phyloP scores from a whole-genome alignment of 92 coral and sea anemone genomes.

The Palythoa grandiflora region DNA sequence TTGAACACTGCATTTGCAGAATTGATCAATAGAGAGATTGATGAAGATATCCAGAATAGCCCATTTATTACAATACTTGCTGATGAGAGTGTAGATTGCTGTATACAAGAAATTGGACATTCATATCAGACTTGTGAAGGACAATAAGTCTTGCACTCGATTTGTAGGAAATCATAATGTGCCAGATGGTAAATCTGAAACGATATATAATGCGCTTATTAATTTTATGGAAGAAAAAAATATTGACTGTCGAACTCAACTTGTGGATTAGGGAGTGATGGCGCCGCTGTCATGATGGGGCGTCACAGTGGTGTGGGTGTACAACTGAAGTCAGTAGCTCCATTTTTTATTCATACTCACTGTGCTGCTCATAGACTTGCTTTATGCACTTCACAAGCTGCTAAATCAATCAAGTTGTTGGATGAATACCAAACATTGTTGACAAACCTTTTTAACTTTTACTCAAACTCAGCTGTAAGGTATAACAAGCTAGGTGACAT shows the following conservation, averaged over 20 bases:
- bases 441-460: not conserved
- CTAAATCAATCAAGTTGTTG: slow-evolving; percentile 9
- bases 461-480: slow-evolving; percentile 13
- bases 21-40: not conserved
- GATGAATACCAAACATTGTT: slow-evolving; percentile 24
- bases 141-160: not conserved
- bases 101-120: not conserved
- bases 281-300: not conserved
- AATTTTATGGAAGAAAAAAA: no score
- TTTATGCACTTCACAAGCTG: not conserved
- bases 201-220: not conserved
- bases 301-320: not conserved
- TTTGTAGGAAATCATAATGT: not conserved
- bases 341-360: not conserved
- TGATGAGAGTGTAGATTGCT: not conserved
- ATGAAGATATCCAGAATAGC: no score
- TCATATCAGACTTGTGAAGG: not conserved
- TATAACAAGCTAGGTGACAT: slow-evolving; percentile 45
- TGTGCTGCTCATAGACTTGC: not conserved
- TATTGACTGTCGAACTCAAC: not conserved
- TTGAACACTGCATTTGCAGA: not conserved
- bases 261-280: not conserved
- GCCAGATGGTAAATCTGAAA: not conserved
- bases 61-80: not conserved
- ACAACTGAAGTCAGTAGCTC: not conserved